Evolutionary conservation across 1,140 invertebrate genomes (phyloP).

Genomic region (Aphelinus atriplicis): DNA sequence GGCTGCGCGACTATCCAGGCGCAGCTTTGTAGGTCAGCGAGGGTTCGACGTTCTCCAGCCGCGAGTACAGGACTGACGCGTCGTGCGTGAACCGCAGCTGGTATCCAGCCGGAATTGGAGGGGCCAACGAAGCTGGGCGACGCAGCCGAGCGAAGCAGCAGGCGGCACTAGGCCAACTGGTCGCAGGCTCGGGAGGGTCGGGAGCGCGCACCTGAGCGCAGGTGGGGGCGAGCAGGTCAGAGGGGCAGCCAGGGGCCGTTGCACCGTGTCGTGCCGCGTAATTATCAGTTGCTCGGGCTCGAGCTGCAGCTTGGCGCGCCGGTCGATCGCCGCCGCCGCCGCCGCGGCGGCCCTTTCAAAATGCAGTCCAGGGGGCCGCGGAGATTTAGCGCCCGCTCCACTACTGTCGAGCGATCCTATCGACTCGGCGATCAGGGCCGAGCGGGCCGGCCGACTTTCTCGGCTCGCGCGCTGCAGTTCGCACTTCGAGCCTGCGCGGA

Average conservation of each 20-base stretch:
- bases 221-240: no score
- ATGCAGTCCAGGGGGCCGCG: not conserved
- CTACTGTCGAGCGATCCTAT: slow-evolving; percentile 26
- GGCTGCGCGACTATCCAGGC: no score
- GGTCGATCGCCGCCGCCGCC: slow-evolving; percentile 28
- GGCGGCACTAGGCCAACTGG: slow-evolving; percentile 15
- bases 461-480: no score
- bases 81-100: no score
- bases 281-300: slow-evolving; percentile 36
- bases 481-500: no score
- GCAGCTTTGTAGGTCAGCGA: no score
- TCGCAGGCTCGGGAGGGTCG: not conserved
- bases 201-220: no score
- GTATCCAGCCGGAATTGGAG: no score
- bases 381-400: slow-evolving; percentile 19
- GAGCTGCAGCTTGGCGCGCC: not conserved
- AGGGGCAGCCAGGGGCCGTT: slow-evolving; percentile 8
- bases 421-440: not conserved
- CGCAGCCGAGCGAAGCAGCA: not conserved
- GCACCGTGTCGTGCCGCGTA: slow-evolving; percentile 5
- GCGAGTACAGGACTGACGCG: no score
- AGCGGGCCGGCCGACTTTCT: no score
- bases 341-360: slow-evolving; percentile 14
- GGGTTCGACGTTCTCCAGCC: no score
- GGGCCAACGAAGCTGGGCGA: no score